Base-by-base conservation (phyloP, 2,888 invertebrate genomes). In the Maniola hyperantus region DNA sequence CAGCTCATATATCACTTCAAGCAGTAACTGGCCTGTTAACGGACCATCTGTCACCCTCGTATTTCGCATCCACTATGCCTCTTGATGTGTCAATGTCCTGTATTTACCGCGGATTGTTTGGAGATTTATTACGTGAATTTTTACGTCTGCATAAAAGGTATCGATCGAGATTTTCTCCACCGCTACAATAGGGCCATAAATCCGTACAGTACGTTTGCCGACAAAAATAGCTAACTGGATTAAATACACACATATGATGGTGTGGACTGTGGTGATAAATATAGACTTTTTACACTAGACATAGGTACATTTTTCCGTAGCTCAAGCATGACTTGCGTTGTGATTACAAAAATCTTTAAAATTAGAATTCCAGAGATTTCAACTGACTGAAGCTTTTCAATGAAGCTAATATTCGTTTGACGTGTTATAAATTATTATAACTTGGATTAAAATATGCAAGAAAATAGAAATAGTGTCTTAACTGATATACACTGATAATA, bases 1-100 rank as follows among this genome's bases (percentile, higher is more conserved):
- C 85, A 88, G 87, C 86, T 86, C 91, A 88, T 92, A 91, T 90
- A 91, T 92, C 91, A 92, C 90, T 84, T 83, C 82, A 82, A 81
- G 79, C 83, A 83, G 87, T 87, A 84, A 89, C 89, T 83, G 86
- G 81, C 83, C 78, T 80, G 88, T 85, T 90, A 91, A 91, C 89
- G 88, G 88, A 82, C 79, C 80, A 82, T 80, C 86, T 88, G 91
- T 90, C 91, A 89, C 87, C 85, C 86, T 83, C 83, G 84, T 79
- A 79, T 82, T 85, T 84, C 85, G 83, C 82, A 83, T 82, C 83
- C 82, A 79, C 79, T 72, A 73, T 71, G 72, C 69, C 73, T 67
- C 73, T 76, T 73, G 72, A 75, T 73, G 70, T 72, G 69, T 71
- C 78, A 79, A 77, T 78, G 73, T 73, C 78, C 74, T 62, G 66